phyloP scores from a whole-genome alignment of 2,113 vertebrate genomes.

The Passer montanus region DNA sequence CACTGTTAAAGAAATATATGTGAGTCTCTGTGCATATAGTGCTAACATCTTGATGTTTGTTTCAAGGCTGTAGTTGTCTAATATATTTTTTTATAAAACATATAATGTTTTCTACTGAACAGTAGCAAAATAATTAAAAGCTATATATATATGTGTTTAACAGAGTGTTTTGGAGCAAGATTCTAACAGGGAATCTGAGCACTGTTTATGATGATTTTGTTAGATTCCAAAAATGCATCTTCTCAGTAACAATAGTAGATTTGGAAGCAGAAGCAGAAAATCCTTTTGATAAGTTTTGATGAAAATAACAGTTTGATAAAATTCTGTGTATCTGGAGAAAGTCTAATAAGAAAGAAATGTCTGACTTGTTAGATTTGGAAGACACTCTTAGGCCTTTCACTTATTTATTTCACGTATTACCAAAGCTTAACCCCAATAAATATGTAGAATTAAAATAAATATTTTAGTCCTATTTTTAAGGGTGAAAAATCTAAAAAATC shows the following conservation, averaged over 20 bases:
- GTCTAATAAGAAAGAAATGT: background rate
- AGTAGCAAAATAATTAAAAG: background rate
- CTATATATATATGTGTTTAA: background rate
- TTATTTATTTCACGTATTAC: background rate
- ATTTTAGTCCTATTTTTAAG: background rate
- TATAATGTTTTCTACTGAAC: background rate
- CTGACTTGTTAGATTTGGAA: background rate
- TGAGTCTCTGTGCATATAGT: background rate
- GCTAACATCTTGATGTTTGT: background rate
- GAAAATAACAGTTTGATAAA: background rate
- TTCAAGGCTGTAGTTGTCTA: background rate
- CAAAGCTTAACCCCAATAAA: background rate
- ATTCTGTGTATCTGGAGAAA: background rate
- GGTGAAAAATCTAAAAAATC: background rate
- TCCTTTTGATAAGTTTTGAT: background rate
- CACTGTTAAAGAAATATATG: background rate
- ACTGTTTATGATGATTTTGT: background rate
- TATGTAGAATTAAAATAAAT: background rate
- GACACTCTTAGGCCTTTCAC: background rate
- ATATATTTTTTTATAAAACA: background rate
- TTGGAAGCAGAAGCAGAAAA: background rate
- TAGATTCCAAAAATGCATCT: background rate
- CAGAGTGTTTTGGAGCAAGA: background rate
- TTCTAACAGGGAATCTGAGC: background rate
- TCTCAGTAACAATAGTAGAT: background rate